Percentiles rank a stretch among this genome's conserved stretches.
These are phyloP conservation scores for Chydorus sphaericus DNA, from an alignment of 2,888 invertebrate species.

Conservation along the genomic window DNA sequence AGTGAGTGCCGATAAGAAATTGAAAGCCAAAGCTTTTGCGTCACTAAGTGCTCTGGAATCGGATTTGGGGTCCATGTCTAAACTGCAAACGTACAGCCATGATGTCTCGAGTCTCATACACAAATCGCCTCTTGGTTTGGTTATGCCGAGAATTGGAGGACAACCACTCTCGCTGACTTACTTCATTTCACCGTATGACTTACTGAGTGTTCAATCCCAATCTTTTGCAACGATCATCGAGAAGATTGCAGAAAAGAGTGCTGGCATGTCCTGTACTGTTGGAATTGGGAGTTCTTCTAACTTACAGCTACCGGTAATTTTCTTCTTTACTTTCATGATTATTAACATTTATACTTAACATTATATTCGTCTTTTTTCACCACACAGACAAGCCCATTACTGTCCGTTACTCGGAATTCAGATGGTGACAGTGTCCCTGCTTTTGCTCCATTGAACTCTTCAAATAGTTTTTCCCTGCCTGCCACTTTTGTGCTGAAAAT, in stretches of 20 bases:
- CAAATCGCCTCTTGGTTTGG: conserved; percentile 75
- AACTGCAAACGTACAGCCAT: conserved; percentile 52
- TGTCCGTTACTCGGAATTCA: neutral
- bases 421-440: conserved; percentile 37
- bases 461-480: conserved; percentile 77
- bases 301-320: conserved; percentile 54
- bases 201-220: conserved; percentile 59
- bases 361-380: neutral
- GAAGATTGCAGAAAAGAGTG: conserved; percentile 43
- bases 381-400: neutral
- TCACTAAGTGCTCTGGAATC: conserved; percentile 82
- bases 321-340: neutral
- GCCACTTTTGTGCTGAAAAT: conserved; percentile 76
- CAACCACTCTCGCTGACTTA: conserved; percentile 85
- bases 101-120: conserved; percentile 57
- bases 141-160: conserved; percentile 68
- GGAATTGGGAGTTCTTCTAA: conserved; percentile 74
- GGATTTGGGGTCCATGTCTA: conserved; percentile 66
- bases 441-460: conserved; percentile 60
- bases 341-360: neutral
- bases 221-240: conserved; percentile 61
- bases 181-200: conserved; percentile 83
- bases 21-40: conserved; percentile 83
- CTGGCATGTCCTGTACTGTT: conserved; percentile 78
- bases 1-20: conserved; percentile 84